A percentile compares a stretch with the other conserved stretches of the same genome.
These are phyloP conservation scores for Eupithecia dodoneata DNA, from an alignment of 2,888 invertebrate species.

Conservation along the genomic window DNA sequence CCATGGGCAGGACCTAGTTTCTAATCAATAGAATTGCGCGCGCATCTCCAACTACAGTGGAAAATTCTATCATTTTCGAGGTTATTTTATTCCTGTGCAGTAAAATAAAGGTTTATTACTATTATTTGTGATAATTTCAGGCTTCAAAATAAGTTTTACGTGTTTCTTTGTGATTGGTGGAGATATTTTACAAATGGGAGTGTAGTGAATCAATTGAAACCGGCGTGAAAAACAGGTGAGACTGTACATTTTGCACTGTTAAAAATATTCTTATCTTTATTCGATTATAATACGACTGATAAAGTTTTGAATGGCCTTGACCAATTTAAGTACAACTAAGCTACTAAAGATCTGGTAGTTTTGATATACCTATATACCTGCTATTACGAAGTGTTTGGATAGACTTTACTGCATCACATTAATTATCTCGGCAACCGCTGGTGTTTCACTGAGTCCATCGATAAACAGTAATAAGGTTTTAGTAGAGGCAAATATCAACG, in stretches of 20 bases:
- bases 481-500: not conserved
- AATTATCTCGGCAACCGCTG: not conserved
- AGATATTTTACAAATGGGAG: conserved; percentile 6
- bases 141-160: not conserved
- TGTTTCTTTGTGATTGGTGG: not conserved
- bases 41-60: conserved; percentile 61
- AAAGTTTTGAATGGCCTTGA: not conserved
- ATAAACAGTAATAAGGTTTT: not conserved
- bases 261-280: not conserved
- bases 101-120: conserved; percentile 12
- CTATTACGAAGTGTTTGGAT: not conserved
- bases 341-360: not conserved
- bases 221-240: conserved; percentile 23
- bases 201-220: conserved; percentile 12
- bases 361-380: not conserved
- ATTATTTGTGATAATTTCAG: not conserved
- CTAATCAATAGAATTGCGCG: conserved; percentile 75
- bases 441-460: not conserved
- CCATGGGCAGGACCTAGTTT: conserved; percentile 28
- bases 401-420: not conserved
- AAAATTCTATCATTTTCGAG: conserved; percentile 60
- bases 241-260: not conserved
- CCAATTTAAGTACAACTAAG: not conserved
- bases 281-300: not conserved
- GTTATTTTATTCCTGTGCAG: conserved; percentile 52